Evolutionary conservation across 2,797 vertebrate species (phyloP).

Genomic region (Gymnoscopelus braueri): DNA sequence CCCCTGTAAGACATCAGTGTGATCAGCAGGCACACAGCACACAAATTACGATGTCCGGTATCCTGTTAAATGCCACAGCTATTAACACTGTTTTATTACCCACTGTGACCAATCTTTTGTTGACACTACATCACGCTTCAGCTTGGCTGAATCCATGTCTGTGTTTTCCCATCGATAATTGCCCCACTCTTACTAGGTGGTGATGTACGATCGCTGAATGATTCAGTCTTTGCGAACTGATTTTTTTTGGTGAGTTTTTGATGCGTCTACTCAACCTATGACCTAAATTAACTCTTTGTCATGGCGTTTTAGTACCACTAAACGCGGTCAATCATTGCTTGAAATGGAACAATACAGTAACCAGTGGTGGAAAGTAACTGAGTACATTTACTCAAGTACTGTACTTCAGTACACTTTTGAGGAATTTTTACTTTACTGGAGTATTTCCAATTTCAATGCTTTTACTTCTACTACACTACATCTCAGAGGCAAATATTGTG

Average conservation of each 20-base stretch:
- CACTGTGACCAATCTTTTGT: conserved; percentile 45
- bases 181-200: conserved; percentile 30
- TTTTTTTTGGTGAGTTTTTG: conserved; percentile 17
- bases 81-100: conserved; percentile 57
- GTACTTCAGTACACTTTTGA: too few species aligned
- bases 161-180: conserved; percentile 55
- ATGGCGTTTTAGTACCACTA: too few species aligned
- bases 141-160: conserved; percentile 44
- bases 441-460: too few species aligned
- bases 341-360: background rate
- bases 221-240: conserved; percentile 22
- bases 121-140: conserved; percentile 41
- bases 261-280: too few species aligned
- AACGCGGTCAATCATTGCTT: conserved; percentile 11
- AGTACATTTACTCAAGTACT: too few species aligned
- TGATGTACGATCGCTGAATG: conserved; percentile 51
- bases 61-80: conserved; percentile 63
- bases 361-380: too few species aligned
- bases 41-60: conserved; percentile 47
- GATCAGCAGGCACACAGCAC: conserved; percentile 58
- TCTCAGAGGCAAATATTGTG: too few species aligned
- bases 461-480: too few species aligned
- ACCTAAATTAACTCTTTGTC: too few species aligned
- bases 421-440: too few species aligned
- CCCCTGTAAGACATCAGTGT: conserved; percentile 56